Base-by-base conservation (phyloP, 2,113 vertebrate species). In the Lipophrys pholis region DNA sequence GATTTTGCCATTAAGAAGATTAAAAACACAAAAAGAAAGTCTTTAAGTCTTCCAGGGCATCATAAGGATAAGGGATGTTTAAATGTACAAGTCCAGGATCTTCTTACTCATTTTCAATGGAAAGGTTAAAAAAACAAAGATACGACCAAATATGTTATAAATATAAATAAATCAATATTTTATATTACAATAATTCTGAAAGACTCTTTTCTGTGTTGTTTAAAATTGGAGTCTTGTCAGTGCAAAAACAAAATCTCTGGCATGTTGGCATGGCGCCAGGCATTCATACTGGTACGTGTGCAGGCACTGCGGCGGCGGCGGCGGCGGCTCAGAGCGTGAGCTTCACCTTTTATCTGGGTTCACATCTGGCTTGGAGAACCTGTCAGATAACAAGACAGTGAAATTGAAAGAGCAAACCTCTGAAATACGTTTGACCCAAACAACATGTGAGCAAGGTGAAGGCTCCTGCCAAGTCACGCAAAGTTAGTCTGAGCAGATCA, bases 381-480 rank as follows among this genome's bases (percentile, higher is more conserved):
- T 85, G 85, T 89, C 86, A 91, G 90, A 90, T 85, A 78, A 82
- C 2, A 30, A 90, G 81, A 91, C 83, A 83, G 87, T 92, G 82
- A 87, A 91, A 91, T 87, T 88, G 89, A 86, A 79, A 92, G 89
- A 69, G 77, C 83, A 90, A 92, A 84, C 86, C 88, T 86, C 86
- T 80, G 88, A 93, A 91, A 91, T 91, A 83, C 76, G 61, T 89
- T 84, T 91, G 92, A 94, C 90, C 90, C 83, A 93, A 93, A 93
- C 91, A 94, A 87, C 88, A 90, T 92, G 85, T 89, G 89, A 91
- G 83, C 76, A 90, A 93, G 91, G 90, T 92, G 90, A 92, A 88
- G 78, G 68, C 75, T 91, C 69, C 87, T 91, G 94, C 93, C 94
- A 95, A 95, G 94, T 95, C 94, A 95, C 92, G 94, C 92, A 94